phyloP scores from a whole-genome alignment of 2,888 invertebrate species.

The Prenolepis imparis region DNA sequence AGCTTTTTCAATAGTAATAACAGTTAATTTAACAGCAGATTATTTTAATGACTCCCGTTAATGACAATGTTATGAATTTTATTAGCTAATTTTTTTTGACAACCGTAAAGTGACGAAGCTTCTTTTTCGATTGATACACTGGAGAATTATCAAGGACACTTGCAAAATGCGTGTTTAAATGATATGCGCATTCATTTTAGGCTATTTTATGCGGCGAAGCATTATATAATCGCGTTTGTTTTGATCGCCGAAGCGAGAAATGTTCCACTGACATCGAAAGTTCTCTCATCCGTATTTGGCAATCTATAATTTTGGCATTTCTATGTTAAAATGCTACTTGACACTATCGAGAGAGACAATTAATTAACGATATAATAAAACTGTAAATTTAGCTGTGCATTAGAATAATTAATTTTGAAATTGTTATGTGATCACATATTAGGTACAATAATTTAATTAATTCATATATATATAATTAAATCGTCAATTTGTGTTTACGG shows the following conservation, averaged over 20 bases:
- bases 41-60: neutral
- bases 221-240: slow-evolving; percentile 8
- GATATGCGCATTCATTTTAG: neutral
- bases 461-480: neutral
- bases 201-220: neutral
- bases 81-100: slow-evolving; percentile 4
- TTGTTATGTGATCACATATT: neutral
- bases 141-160: neutral
- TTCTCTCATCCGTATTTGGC: neutral
- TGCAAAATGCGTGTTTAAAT: neutral
- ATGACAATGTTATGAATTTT: neutral
- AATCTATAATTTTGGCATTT: neutral
- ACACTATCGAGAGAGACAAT: neutral
- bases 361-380: neutral
- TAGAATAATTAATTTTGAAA: slow-evolving; percentile 12
- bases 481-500: neutral
- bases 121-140: neutral
- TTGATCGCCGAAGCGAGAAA: neutral
- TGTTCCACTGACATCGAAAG: neutral
- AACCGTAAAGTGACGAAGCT: neutral
- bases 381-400: neutral
- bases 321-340: slow-evolving; percentile 10
- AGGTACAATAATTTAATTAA: neutral
- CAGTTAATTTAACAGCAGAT: neutral
- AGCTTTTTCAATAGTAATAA: neutral